Base-by-base conservation (phyloP, 2,797 vertebrate genomes). In the Chelon auratus region DNA sequence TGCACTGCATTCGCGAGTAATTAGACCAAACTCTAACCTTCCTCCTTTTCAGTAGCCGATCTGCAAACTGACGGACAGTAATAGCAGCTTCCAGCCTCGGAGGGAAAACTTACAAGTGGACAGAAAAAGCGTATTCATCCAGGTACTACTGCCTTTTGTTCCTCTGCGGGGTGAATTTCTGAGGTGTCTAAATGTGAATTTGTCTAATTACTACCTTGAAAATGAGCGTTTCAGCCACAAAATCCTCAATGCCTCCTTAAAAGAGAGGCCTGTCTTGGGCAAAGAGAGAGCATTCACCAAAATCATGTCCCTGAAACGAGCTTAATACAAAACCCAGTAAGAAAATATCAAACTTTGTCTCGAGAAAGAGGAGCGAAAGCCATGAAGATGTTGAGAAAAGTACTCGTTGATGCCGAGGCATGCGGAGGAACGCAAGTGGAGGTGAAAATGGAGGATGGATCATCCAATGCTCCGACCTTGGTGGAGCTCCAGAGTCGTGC, bases 41-140 rank as follows among this genome's bases (percentile, higher is more conserved):
- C 59, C 47, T 42, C n/a, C 18, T 11, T 22, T 55, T 26, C 17
- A 24, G 39, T 62, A 37, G 39, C 37, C 53, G 47, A 10, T 14
- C 37, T 56, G 20, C 59, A 39, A 45, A 18, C 50, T 63, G 78
- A 78, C 40, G 67, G 81, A 84, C 77, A 74, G 75, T 80, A 77
- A 73, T 70, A 43, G 36, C 65, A 63, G 68, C 62, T 85, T 75
- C 22, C 39, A 47, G 47, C 37, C 22, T 52, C 0, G 1, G 36
- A 22, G 51, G 24, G 24, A 61, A 61, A 75, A 58, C 58, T 48
- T 62, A 50, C 17, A 39, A 51, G 50, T 67, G 20, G 18, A 70
- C 75, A 51, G 58, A 59, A 62, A 70, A 74, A 36, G 64, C 18
- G 1, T 15, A 56, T 59, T 62, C 37, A 64, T 57, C 45, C 9